These are phyloP conservation scores for Macrotrachela quadricornifera DNA, from an alignment of 1,140 invertebrate genomes.

Conservation along the genomic window DNA sequence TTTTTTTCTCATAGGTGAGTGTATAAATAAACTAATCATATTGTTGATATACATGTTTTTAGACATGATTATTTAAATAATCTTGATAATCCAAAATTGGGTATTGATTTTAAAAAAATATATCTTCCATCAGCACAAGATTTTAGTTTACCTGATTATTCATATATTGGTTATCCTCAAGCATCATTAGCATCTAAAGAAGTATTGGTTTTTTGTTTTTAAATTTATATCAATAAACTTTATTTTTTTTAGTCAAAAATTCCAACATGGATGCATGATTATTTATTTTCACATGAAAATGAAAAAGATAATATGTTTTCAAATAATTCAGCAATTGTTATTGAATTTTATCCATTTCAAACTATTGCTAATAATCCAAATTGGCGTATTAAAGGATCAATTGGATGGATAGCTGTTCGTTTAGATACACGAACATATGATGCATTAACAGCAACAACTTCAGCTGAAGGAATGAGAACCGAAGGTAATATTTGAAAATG, in stretches of 20 bases:
- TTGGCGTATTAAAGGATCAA: background rate
- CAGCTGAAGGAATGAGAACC: background rate
- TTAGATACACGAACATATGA: background rate
- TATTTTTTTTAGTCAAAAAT: background rate
- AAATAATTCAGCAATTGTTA: background rate
- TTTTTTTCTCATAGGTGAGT: background rate
- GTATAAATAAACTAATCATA: background rate
- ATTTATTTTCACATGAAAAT: background rate
- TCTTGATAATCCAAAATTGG: too few species aligned
- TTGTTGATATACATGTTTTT: background rate
- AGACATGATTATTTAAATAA: slow-evolving; percentile 4
- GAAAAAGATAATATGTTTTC: slow-evolving; percentile 7
- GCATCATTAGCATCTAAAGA: background rate
- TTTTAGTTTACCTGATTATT: too few species aligned
- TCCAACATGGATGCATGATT: slow-evolving; percentile 5
- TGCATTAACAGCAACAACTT: background rate
- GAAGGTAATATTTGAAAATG: background rate
- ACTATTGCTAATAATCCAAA: background rate
- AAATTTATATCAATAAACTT: too few species aligned
- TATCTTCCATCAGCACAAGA: too few species aligned
- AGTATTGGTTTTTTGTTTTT: background rate
- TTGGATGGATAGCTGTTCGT: slow-evolving; percentile 5
- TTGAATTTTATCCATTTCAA: slow-evolving; percentile 5
- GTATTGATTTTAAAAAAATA: too few species aligned
- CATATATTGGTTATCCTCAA: slow-evolving; percentile 1